phyloP scores from a whole-genome alignment of 2,113 vertebrate species.

The Elephantulus edwardii region DNA sequence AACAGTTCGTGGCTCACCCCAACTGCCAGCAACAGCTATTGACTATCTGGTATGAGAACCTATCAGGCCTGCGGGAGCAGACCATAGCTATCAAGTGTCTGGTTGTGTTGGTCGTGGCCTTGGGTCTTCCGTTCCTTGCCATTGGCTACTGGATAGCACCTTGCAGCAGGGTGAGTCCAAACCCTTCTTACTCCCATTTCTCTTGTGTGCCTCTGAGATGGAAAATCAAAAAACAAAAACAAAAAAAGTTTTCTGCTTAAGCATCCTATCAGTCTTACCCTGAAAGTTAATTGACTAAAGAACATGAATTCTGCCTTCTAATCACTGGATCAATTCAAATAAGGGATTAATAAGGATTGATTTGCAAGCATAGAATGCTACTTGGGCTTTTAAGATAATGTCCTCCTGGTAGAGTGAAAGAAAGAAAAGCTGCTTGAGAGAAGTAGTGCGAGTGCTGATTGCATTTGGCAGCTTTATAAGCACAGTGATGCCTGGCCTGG shows the following conservation, averaged over 20 bases:
- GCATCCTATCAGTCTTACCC: neutral
- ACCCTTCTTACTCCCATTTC: slow-evolving; percentile 38
- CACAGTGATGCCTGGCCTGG: neutral
- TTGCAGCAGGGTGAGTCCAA: slow-evolving; percentile 93
- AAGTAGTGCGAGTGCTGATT: neutral
- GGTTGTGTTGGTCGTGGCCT: slow-evolving; percentile 90
- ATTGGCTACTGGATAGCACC: slow-evolving; percentile 93
- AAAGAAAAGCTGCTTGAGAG: neutral
- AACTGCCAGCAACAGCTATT: slow-evolving; percentile 94
- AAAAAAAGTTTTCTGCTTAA: neutral
- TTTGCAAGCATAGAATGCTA: neutral
- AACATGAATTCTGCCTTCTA: neutral
- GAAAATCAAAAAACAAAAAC: no score
- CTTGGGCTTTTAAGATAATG: neutral
- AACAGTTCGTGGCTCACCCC: slow-evolving; percentile 93
- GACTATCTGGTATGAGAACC: slow-evolving; percentile 94
- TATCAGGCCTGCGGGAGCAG: slow-evolving; percentile 91
- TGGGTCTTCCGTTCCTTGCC: slow-evolving; percentile 91
- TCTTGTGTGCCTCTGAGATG: slow-evolving; percentile 20
- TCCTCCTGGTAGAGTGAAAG: neutral
- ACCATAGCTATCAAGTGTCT: slow-evolving; percentile 91
- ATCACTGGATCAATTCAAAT: neutral
- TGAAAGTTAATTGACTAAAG: neutral
- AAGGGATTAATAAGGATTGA: neutral
- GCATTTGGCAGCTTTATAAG: neutral